A percentile compares a stretch with the other conserved stretches of the same genome.
phyloP scores from a whole-genome alignment of 2,113 vertebrate genomes.

The Passer domesticus region DNA sequence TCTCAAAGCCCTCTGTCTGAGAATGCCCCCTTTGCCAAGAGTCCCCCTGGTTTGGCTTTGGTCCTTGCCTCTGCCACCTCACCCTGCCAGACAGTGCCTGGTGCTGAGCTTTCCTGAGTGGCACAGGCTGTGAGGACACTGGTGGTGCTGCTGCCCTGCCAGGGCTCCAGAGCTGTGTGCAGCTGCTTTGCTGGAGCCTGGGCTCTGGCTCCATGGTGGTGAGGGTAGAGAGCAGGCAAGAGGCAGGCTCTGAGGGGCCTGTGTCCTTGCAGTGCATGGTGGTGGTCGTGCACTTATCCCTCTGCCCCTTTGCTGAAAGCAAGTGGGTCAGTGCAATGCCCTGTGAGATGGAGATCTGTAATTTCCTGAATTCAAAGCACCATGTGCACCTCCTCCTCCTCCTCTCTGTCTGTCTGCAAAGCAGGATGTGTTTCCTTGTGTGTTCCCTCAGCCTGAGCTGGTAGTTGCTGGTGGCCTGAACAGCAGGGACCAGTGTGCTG shows the following conservation, averaged over 20 bases:
- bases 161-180: background rate
- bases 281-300: background rate
- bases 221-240: background rate
- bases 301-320: background rate
- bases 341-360: background rate
- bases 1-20: background rate
- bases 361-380: background rate
- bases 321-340: background rate
- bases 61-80: background rate
- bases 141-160: fast-evolving
- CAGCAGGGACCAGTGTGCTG: background rate
- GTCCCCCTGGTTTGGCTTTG: background rate
- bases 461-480: background rate
- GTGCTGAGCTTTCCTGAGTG: background rate
- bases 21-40: background rate
- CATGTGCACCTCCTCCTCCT: background rate
- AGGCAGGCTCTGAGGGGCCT: background rate
- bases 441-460: background rate
- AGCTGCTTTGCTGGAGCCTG: background rate
- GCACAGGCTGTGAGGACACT: fast-evolving
- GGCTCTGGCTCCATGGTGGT: fast-evolving
- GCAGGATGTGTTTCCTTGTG: background rate
- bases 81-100: background rate
- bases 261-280: background rate
- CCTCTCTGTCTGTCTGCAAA: background rate